Conservation (phyloP, 92 coral and sea anemone genomes). For the Actinostola sp. region DNA sequence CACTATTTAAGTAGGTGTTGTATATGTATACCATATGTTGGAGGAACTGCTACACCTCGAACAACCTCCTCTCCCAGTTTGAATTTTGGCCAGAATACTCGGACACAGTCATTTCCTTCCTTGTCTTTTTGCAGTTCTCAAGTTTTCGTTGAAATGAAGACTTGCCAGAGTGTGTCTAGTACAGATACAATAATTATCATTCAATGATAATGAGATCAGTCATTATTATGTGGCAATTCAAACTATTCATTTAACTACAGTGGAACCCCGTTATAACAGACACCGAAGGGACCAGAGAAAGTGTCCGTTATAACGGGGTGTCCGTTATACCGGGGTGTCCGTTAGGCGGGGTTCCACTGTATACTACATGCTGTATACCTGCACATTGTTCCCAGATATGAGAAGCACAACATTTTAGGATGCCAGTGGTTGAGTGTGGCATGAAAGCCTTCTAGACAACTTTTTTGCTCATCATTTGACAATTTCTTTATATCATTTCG, state of each 20-base stretch:
- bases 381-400: conserved; percentile 49
- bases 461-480: conserved; percentile 42
- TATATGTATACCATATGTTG: conserved; percentile 32
- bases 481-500: conserved; percentile 33
- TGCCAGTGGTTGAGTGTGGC: conserved; percentile 37
- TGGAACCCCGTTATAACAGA: too few relatives aligned
- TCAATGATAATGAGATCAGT: too few relatives aligned
- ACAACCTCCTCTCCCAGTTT: conserved; percentile 49
- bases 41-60: not conserved
- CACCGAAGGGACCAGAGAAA: too few relatives aligned
- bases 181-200: too few relatives aligned
- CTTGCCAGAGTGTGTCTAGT: conserved; percentile 55
- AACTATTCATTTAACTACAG: too few relatives aligned
- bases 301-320: too few relatives aligned
- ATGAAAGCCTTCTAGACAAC: conserved; percentile 51
- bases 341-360: too few relatives aligned
- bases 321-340: too few relatives aligned
- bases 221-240: too few relatives aligned
- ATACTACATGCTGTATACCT: too few relatives aligned
- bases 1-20: too few relatives aligned
- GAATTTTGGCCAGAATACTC: conserved; percentile 54
- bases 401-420: conserved; percentile 38
- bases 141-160: conserved; percentile 56
- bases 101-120: conserved; percentile 42
- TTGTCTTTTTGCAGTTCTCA: conserved; percentile 28